Evolutionary conservation across 2,797 vertebrate species (phyloP), one percentile per base, ranked within the genome.

Genomic region (Aythya fuligula): DNA sequence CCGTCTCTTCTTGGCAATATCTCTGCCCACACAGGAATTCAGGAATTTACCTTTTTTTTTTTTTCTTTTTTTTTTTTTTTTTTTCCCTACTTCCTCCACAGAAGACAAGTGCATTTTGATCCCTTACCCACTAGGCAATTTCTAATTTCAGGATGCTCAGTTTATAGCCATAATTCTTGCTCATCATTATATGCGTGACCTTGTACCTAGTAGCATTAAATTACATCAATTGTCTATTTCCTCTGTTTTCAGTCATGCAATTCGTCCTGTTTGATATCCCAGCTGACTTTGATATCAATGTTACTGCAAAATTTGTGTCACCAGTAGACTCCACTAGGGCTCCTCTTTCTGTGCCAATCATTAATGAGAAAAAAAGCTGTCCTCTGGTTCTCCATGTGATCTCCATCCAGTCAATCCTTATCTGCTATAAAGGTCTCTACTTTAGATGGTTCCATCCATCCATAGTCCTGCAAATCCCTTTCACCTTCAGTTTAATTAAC

Each of bases 241-340:
- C 64, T 34, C 57, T 1, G 0, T 49, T 85, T 56, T 66, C 64
- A 82, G 27, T 27, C 38, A 13, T 18, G 14, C 62, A 24, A 1
- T 84, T 71, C 41, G 17, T 32, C 41, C 19, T 32, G 21, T 36
- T 27, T 13, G n/a, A 34, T 39, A 28, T 10, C 34, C 62, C 67
- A 43, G 3, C 24, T 62, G 34, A 2, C 49, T 30, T 16, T 5
- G 1, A 1, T 17, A 9, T 12, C 54, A 39, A 34, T 0, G 0
- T 4, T 79, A 3, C 11, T 39, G 58, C 6, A 21, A 24, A 34
- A 32, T 43, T 24, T 47, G 36, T 61, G 27, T 69, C 56, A 30
- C 17, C 34, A 60, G 34, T 34, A 76, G 25, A 15, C 16, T 70
- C 41, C 12, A 0, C 4, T 21, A 61, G 25, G 39, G 32, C 28